Evolutionary conservation across 2,797 vertebrate genomes (phyloP).

Genomic region (Hippoglossus hippoglossus): DNA sequence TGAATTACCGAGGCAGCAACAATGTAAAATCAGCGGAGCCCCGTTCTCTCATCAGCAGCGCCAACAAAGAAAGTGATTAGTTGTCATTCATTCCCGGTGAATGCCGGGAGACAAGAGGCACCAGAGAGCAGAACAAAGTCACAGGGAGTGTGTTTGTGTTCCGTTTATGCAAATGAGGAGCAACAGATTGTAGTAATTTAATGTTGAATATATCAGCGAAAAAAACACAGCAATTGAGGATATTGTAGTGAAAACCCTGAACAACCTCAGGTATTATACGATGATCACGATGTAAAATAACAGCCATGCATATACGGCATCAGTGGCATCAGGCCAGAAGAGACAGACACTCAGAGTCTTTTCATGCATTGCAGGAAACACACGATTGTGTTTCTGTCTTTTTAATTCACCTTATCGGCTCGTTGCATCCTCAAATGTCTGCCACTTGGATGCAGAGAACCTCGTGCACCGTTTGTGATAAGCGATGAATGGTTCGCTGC

Average conservation of each 20-base stretch:
- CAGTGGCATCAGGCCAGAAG: neutral
- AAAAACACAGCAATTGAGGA: neutral
- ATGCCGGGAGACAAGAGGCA: conserved; percentile 9
- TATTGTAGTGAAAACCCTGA: neutral
- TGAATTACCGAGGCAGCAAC: neutral
- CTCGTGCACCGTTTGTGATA: conserved; percentile 24
- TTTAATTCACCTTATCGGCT: conserved; percentile 26
- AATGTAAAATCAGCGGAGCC: conserved; percentile 6
- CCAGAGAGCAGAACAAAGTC: neutral
- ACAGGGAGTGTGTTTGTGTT: neutral
- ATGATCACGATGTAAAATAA: neutral
- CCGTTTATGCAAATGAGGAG: conserved; percentile 16
- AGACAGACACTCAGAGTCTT: neutral
- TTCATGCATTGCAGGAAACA: conserved; percentile 12
- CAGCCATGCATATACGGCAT: neutral
- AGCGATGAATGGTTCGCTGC: conserved; percentile 16
- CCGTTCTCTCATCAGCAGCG: conserved; percentile 5
- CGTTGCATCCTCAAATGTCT: conserved; percentile 30
- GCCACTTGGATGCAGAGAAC: conserved; percentile 1
- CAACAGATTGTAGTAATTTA: neutral
- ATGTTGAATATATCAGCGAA: neutral
- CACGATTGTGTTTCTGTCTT: neutral
- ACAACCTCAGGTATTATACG: neutral
- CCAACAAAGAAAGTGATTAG: conserved; percentile 22
- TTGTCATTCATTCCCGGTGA: conserved; percentile 3